phyloP scores from a whole-genome alignment of 2,113 vertebrate genomes.

The Heloderma charlesbogerti region DNA sequence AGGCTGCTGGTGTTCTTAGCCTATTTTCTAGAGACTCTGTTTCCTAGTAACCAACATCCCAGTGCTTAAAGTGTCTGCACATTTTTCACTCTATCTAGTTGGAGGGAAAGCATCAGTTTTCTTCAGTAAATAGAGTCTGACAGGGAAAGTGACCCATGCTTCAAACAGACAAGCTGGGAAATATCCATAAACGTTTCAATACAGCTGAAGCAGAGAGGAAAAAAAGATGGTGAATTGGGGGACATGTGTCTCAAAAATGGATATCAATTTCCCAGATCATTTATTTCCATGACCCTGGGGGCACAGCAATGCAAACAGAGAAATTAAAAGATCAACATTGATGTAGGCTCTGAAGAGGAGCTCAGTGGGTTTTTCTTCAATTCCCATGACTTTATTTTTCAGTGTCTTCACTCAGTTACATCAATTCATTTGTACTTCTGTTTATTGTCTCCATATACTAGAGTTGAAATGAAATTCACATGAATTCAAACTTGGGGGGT shows the following conservation, averaged over 20 bases:
- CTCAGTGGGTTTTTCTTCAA: not conserved
- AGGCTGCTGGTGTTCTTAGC: slow-evolving; percentile 30
- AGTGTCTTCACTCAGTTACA: not conserved
- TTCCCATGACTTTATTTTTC: not conserved
- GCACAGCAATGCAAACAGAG: not conserved
- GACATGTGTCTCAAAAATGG: slow-evolving; percentile 22
- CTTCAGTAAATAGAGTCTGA: slow-evolving; percentile 65
- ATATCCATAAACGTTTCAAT: slow-evolving; percentile 35
- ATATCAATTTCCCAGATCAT: slow-evolving; percentile 33
- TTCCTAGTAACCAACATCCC: slow-evolving; percentile 60
- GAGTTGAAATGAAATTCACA: no score
- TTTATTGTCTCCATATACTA: not conserved
- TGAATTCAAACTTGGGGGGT: no score
- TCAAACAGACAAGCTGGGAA: slow-evolving; percentile 55
- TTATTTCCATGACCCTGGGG: slow-evolving; percentile 15
- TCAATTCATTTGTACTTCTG: not conserved
- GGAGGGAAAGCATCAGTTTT: slow-evolving; percentile 49
- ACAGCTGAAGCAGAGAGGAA: slow-evolving; percentile 13
- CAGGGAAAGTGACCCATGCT: slow-evolving; percentile 51
- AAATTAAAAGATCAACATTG: not conserved
- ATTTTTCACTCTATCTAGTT: slow-evolving; percentile 61
- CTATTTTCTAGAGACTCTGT: slow-evolving; percentile 50
- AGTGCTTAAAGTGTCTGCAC: slow-evolving; percentile 39
- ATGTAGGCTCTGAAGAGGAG: not conserved
- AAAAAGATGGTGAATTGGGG: not conserved